Evolutionary conservation across 2,888 invertebrate genomes (phyloP).

Genomic region (Apoda limacodes): DNA sequence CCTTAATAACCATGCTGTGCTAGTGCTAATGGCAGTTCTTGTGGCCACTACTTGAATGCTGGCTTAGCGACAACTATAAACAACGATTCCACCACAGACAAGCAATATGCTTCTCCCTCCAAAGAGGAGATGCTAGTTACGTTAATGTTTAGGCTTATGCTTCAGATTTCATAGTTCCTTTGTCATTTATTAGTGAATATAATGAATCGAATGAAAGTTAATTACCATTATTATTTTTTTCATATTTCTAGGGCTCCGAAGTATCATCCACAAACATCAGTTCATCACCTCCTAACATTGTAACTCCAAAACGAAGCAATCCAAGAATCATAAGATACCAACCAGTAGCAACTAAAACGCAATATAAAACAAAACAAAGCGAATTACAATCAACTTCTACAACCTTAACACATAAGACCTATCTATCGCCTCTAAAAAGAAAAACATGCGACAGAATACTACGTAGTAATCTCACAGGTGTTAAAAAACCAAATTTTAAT

Average conservation of each 20-base stretch:
- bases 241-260: conserved; percentile 33
- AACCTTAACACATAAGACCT: conserved; percentile 9
- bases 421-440: conserved; percentile 2
- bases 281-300: conserved; percentile 34
- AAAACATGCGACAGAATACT: conserved; percentile 34
- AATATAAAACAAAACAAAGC: conserved; percentile 20
- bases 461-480: conserved; percentile 29
- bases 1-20: too few relatives aligned
- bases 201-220: too few relatives aligned
- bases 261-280: conserved; percentile 33
- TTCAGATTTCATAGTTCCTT: too few relatives aligned
- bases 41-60: too few relatives aligned
- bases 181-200: too few relatives aligned
- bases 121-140: too few relatives aligned
- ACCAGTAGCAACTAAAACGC: conserved; percentile 21
- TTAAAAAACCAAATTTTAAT: conserved; percentile 23
- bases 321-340: conserved; percentile 22
- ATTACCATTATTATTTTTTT: too few relatives aligned
- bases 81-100: too few relatives aligned
- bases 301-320: conserved; percentile 30
- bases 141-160: too few relatives aligned
- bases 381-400: conserved; percentile 8
- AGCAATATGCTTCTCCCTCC: too few relatives aligned
- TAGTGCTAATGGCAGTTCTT: too few relatives aligned
- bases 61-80: too few relatives aligned